phyloP scores from a whole-genome alignment of 1,140 invertebrate species.

The Drosophila rhopaloa region DNA sequence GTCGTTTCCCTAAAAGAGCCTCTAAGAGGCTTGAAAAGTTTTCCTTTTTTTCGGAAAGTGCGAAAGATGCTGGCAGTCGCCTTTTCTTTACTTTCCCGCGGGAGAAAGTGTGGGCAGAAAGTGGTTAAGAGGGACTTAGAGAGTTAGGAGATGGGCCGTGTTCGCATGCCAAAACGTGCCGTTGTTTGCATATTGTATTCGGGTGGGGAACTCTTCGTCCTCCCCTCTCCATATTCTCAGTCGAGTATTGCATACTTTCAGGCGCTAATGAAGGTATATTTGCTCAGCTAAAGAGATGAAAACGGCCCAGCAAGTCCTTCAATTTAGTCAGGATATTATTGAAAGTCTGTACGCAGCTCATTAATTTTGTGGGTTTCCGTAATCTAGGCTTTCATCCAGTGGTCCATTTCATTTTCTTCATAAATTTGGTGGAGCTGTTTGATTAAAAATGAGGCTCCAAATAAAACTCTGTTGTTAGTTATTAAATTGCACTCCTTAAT shows the following conservation, averaged over 20 bases:
- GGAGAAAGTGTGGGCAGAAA: slow-evolving; percentile 5
- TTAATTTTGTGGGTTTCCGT: slow-evolving; percentile 7
- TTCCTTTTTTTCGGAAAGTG: slow-evolving; percentile 7
- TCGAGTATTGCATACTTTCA: slow-evolving; percentile 59
- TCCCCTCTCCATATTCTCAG: neutral
- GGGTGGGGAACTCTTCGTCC: slow-evolving; percentile 12
- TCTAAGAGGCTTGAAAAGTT: slow-evolving; percentile 18
- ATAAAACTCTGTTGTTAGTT: no score
- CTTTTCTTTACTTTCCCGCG: slow-evolving; percentile 2
- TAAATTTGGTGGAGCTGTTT: neutral
- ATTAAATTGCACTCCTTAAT: no score
- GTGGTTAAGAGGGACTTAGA: neutral
- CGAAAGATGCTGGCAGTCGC: slow-evolving; percentile 20
- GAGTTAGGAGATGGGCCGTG: slow-evolving; percentile 17
- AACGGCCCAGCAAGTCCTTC: neutral
- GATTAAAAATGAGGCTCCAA: no score
- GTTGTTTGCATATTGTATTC: slow-evolving; percentile 71
- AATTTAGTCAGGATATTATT: slow-evolving; percentile 8
- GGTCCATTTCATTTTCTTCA: neutral
- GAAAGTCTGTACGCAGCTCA: neutral
- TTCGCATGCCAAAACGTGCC: slow-evolving; percentile 54
- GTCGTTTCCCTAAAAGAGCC: slow-evolving; percentile 12
- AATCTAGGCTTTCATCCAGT: neutral
- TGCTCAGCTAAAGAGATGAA: slow-evolving; percentile 19
- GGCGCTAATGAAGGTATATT: slow-evolving; percentile 76